A percentile compares a stretch with the other conserved stretches of the same genome.
phyloP scores from a whole-genome alignment of 2,888 invertebrate genomes.

The Eugnorisma glareosa region DNA sequence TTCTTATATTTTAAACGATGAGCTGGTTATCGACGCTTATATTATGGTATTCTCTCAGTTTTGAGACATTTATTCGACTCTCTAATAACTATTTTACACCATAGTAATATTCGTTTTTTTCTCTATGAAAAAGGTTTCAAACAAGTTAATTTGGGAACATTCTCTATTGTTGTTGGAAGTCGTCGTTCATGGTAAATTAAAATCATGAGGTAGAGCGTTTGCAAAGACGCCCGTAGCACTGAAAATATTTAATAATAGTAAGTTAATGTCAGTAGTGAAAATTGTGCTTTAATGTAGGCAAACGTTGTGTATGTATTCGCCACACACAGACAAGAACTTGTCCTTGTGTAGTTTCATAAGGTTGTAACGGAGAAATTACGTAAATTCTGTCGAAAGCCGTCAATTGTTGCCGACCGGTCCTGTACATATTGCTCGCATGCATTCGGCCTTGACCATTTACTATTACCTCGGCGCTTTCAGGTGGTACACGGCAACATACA shows the following conservation, averaged over 20 bases:
- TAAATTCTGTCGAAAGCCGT: background rate
- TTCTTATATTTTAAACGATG: background rate
- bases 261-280: background rate
- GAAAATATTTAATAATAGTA: constrained; percentile 14
- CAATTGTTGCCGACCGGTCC: background rate
- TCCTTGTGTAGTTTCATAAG: background rate
- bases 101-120: background rate
- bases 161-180: background rate
- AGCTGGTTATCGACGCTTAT: background rate
- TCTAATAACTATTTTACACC: background rate
- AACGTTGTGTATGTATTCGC: background rate
- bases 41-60: background rate
- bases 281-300: background rate
- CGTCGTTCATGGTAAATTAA: constrained; percentile 1
- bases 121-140: background rate
- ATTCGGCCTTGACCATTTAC: background rate
- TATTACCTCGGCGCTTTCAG: background rate
- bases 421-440: background rate
- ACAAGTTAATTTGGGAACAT: background rate
- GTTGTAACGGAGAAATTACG: background rate
- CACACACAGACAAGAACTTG: background rate
- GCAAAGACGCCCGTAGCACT: constrained; percentile 40
- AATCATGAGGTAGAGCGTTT: background rate
- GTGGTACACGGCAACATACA: background rate
- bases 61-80: background rate